Evolutionary conservation across 2,797 vertebrate genomes (phyloP).

Genomic region (Jordanella pulchra): DNA sequence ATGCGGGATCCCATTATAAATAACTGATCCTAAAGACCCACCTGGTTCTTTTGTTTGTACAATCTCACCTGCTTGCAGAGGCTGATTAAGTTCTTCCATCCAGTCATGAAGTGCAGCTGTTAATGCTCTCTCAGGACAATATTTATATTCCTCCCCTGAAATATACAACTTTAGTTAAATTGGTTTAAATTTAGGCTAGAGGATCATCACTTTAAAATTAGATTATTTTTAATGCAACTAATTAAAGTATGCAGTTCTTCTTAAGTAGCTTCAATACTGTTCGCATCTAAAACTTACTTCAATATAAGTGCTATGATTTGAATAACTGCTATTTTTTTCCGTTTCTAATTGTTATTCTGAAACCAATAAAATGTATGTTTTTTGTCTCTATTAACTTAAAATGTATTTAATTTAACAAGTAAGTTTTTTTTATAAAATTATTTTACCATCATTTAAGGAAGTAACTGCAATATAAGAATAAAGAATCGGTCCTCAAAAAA

Average conservation of each 20-base stretch:
- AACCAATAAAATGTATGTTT: neutral
- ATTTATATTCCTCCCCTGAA: conserved; percentile 74
- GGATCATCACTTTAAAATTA: neutral
- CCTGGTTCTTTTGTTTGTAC: neutral
- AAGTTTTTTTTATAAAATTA: too few relatives aligned
- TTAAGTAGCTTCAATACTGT: neutral
- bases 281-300: neutral
- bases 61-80: conserved; percentile 80
- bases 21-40: too few relatives aligned
- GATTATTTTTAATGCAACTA: neutral
- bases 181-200: neutral
- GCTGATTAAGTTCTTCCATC: conserved; percentile 85
- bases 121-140: conserved; percentile 83
- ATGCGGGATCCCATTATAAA: too few relatives aligned
- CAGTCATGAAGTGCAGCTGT: conserved; percentile 82
- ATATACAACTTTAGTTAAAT: conserved; percentile 12
- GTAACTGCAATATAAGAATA: too few relatives aligned
- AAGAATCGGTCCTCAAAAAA: too few relatives aligned
- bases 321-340: neutral
- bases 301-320: neutral
- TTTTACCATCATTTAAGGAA: too few relatives aligned
- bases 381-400: conserved; percentile 16
- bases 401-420: conserved; percentile 14
- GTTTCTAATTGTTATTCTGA: neutral
- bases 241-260: too few relatives aligned